Evolutionary conservation across 2,113 vertebrate genomes (phyloP).

Genomic region (Eolophus roseicapilla): DNA sequence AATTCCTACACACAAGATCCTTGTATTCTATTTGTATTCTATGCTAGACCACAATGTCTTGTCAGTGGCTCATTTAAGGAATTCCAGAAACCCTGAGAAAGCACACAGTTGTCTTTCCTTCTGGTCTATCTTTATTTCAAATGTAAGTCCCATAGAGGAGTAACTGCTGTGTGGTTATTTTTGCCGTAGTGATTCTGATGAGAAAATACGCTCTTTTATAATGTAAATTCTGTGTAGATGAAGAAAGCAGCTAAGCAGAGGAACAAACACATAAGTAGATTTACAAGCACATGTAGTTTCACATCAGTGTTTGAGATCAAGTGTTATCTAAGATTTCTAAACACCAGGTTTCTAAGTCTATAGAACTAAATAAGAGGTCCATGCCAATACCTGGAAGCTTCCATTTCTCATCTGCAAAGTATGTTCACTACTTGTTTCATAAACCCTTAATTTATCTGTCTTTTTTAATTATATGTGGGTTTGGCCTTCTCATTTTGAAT

Average conservation of each 20-base stretch:
- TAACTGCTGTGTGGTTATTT: neutral
- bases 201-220: neutral
- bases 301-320: neutral
- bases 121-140: neutral
- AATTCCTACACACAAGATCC: neutral
- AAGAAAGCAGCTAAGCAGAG: neutral
- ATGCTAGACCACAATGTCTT: neutral
- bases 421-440: neutral
- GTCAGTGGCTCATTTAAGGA: neutral
- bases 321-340: neutral
- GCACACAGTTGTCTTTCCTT: neutral
- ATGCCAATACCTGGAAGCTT: neutral
- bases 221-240: neutral
- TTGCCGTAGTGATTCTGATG: neutral
- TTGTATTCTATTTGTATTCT: neutral
- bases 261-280: neutral
- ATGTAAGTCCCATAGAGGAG: neutral
- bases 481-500: neutral
- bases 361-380: neutral
- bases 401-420: neutral
- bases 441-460: neutral
- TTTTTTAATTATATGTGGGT: neutral
- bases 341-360: neutral
- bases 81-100: neutral
- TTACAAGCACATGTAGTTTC: neutral